Evolutionary conservation across 2,797 vertebrate species (phyloP).

Genomic region (Propithecus perrieri): DNA sequence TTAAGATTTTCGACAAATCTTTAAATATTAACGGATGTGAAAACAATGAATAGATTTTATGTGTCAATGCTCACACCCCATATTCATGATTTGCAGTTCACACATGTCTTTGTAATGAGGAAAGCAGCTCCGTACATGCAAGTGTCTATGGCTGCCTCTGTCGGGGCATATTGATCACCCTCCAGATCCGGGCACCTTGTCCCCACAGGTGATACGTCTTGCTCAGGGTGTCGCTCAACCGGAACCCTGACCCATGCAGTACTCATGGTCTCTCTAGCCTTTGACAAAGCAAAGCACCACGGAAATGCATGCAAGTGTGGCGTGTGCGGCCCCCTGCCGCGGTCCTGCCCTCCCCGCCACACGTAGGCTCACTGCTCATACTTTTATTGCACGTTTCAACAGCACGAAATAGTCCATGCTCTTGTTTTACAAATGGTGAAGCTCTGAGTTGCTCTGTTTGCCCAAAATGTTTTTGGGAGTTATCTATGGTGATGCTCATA

Average conservation of each 20-base stretch:
- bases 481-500: not conserved
- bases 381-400: too few relatives aligned
- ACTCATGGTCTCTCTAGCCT: not conserved
- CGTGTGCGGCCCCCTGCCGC: rapidly evolving
- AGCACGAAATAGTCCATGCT: not conserved
- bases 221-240: not conserved
- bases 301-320: not conserved
- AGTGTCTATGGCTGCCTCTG: not conserved
- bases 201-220: not conserved
- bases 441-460: not conserved
- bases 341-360: too few relatives aligned
- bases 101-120: not conserved
- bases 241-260: not conserved
- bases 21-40: not conserved
- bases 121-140: not conserved
- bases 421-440: not conserved
- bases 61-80: not conserved
- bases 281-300: not conserved
- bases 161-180: not conserved
- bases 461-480: not conserved
- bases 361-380: too few relatives aligned
- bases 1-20: not conserved
- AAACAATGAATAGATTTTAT: not conserved
- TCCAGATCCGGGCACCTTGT: not conserved
- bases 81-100: not conserved